phyloP scores from a whole-genome alignment of 2,888 invertebrate species.

The Drosophila differens region DNA sequence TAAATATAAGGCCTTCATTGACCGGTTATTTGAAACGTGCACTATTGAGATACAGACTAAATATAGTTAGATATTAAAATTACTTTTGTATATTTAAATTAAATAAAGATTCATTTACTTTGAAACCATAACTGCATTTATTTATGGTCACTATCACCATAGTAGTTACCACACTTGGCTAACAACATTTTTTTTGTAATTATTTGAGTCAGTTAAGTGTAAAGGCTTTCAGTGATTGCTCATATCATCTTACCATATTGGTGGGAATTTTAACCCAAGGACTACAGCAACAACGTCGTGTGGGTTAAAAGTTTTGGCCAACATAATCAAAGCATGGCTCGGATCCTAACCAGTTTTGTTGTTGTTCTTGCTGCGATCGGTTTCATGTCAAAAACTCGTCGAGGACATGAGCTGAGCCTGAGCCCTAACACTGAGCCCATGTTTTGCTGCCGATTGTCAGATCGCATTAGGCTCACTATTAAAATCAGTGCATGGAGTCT shows the following conservation, averaged over 20 bases:
- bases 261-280: constrained; percentile 75
- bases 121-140: background rate
- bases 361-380: constrained; percentile 44
- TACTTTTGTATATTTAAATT: background rate
- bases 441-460: constrained; percentile 80
- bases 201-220: constrained; percentile 80
- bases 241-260: constrained; percentile 71
- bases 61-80: background rate
- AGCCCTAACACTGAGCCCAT: constrained; percentile 43
- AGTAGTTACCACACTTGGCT: constrained; percentile 16
- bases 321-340: constrained; percentile 63
- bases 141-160: background rate
- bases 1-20: background rate
- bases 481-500: constrained; percentile 20
- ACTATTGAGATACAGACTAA: background rate
- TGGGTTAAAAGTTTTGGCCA: constrained; percentile 64
- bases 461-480: constrained; percentile 63
- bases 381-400: constrained; percentile 69
- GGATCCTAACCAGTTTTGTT: constrained; percentile 55
- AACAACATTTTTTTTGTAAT: constrained; percentile 27
- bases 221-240: constrained; percentile 81
- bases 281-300: constrained; percentile 64
- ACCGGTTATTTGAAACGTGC: background rate
- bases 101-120: background rate
- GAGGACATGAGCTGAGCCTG: constrained; percentile 60